Evolutionary conservation across 2,888 invertebrate species (phyloP).

Genomic region (Agrotis ipsilon): DNA sequence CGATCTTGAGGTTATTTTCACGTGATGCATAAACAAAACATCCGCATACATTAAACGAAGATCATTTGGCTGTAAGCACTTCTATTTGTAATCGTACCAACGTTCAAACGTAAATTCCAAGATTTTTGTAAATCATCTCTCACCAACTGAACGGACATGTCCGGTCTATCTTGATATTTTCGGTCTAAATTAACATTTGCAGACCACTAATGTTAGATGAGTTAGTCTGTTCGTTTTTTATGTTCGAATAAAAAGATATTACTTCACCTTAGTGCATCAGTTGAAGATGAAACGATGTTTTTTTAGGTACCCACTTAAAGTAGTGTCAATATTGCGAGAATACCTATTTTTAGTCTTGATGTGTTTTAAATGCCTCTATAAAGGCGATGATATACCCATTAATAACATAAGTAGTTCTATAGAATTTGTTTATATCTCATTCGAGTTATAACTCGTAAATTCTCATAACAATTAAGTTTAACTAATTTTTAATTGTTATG

Average conservation of each 20-base stretch:
- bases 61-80: constrained; percentile 38
- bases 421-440: too few species aligned
- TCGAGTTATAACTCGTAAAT: too few species aligned
- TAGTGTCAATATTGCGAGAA: background rate
- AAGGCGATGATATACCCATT: too few species aligned
- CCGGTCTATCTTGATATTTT: constrained; percentile 33
- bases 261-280: constrained; percentile 4
- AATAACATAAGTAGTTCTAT: too few species aligned
- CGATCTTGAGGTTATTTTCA: constrained; percentile 3
- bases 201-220: constrained; percentile 4
- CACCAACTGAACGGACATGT: constrained; percentile 13
- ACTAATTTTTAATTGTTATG: too few species aligned
- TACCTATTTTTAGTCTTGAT: too few species aligned
- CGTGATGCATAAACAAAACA: constrained; percentile 40
- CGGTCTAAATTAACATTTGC: background rate
- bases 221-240: constrained; percentile 23
- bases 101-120: constrained; percentile 8
- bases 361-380: too few species aligned
- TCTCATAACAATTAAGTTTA: too few species aligned
- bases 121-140: constrained; percentile 9
- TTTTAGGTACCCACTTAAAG: background rate
- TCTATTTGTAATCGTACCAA: constrained; percentile 43
- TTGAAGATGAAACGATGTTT: constrained; percentile 26
- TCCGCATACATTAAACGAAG: constrained; percentile 33
- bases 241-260: constrained; percentile 26